Conservation (phyloP, 1,140 invertebrate species). For the Mizuhopecten yessoensis region DNA sequence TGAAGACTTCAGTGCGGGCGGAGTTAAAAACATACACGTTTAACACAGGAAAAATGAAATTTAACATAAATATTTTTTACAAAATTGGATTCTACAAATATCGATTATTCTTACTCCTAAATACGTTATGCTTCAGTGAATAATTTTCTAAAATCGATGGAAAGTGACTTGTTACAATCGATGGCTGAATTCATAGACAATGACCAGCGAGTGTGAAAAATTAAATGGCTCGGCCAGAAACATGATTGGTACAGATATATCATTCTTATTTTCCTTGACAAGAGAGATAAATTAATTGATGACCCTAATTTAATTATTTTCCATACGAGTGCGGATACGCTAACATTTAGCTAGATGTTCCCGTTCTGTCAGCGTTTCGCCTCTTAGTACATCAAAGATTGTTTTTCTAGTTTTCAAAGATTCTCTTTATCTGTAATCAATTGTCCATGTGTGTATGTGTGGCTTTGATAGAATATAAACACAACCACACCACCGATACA, state of each 20-base stretch:
- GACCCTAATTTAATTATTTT: background rate
- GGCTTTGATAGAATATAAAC: constrained; percentile 29
- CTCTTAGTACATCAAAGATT: background rate
- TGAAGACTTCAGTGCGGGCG: background rate
- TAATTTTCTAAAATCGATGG: background rate
- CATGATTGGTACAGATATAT: background rate
- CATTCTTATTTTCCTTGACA: constrained; percentile 21
- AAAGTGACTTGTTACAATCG: background rate
- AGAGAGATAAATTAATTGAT: constrained; percentile 26
- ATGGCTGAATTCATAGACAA: background rate
- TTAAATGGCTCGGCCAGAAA: constrained; percentile 6
- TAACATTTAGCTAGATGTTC: background rate
- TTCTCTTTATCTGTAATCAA: constrained; percentile 22
- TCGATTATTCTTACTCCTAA: background rate
- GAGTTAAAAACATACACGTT: background rate
- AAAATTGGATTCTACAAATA: background rate
- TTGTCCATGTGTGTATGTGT: background rate
- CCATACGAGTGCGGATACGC: background rate
- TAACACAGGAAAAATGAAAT: background rate
- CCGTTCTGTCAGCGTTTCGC: constrained; percentile 36
- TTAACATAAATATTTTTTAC: background rate
- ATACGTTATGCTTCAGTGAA: background rate
- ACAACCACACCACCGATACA: background rate
- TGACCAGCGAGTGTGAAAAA: constrained; percentile 12
- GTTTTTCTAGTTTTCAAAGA: constrained; percentile 35